Evolutionary conservation across 2,797 vertebrate species (phyloP).

Genomic region (Myotis daubentonii): DNA sequence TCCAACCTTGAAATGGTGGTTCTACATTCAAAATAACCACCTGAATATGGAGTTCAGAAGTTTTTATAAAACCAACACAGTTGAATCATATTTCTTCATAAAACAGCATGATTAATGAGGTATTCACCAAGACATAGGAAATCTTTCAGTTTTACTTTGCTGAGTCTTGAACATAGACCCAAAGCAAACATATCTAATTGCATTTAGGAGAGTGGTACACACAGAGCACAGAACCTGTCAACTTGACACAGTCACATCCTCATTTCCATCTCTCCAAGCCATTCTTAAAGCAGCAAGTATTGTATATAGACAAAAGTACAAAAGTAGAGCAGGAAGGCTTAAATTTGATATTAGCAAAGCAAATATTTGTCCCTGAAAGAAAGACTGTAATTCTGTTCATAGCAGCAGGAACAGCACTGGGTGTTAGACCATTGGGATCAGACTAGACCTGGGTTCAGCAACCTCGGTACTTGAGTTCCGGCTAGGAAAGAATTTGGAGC

Average conservation of each 20-base stretch:
- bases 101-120: background rate
- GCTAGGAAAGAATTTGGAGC: background rate
- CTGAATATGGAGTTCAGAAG: background rate
- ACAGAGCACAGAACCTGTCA: background rate
- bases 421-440: background rate
- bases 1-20: background rate
- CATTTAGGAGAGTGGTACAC: background rate
- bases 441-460: background rate
- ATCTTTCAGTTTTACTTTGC: background rate
- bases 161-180: background rate
- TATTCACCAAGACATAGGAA: background rate
- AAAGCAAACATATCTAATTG: background rate
- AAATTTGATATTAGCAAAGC: background rate
- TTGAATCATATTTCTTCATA: background rate
- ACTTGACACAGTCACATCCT: background rate
- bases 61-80: background rate
- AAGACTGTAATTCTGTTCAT: background rate
- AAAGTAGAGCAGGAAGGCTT: background rate
- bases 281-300: background rate
- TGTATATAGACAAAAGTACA: background rate
- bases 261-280: background rate
- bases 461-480: background rate
- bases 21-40: background rate
- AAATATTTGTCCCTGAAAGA: background rate
- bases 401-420: background rate